Conservation (phyloP, 1,140 invertebrate species). For the Oncopeltus fasciatus region DNA sequence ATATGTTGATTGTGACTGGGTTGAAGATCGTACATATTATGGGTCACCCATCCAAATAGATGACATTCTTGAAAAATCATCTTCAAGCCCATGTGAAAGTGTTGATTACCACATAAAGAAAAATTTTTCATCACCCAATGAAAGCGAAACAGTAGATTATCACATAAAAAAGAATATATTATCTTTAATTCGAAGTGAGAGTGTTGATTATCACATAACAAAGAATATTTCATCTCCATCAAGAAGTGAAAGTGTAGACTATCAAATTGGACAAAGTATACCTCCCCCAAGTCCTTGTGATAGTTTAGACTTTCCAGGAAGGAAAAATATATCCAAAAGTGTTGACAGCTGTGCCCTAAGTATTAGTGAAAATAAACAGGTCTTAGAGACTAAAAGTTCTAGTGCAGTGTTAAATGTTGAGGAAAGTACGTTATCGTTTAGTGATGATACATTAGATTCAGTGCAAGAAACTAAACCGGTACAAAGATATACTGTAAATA, state of each 20-base stretch:
- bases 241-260: too few relatives aligned
- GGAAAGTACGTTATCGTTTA: conserved; percentile 12
- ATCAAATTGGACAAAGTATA: too few relatives aligned
- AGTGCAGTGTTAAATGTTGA: conserved; percentile 1
- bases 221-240: too few relatives aligned
- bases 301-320: too few relatives aligned
- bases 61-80: neutral
- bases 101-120: neutral
- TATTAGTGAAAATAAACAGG: neutral
- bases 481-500: conserved; percentile 9
- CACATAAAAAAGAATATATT: neutral
- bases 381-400: neutral
- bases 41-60: neutral
- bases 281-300: too few relatives aligned
- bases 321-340: neutral
- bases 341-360: neutral
- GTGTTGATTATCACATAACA: neutral
- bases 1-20: conserved; percentile 20
- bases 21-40: conserved; percentile 12
- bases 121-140: neutral
- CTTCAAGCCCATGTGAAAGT: neutral
- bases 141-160: neutral
- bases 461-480: conserved; percentile 6
- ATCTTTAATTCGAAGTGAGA: neutral
- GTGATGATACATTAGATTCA: conserved; percentile 10